These are phyloP conservation scores for Drosophila micromelanica DNA, from an alignment of 1,140 invertebrate genomes.

Conservation along the genomic window DNA sequence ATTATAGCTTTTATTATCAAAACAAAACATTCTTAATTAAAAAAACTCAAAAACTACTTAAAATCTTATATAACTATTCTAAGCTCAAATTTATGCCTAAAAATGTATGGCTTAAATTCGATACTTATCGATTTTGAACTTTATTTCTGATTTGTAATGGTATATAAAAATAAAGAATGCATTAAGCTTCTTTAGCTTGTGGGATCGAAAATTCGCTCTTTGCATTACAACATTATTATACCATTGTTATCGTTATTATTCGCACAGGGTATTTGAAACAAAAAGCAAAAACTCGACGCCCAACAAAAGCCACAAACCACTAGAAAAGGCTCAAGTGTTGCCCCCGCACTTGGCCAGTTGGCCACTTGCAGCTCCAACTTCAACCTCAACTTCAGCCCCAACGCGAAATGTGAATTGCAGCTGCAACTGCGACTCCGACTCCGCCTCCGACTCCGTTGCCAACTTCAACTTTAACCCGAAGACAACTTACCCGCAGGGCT, in stretches of 20 bases:
- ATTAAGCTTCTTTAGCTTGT: too few species aligned
- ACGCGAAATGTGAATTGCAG: background rate
- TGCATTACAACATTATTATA: background rate
- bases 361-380: conserved; percentile 29
- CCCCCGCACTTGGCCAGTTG: conserved; percentile 50
- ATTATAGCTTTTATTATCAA: too few species aligned
- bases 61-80: too few species aligned
- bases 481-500: conserved; percentile 80
- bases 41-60: too few species aligned
- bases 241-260: background rate
- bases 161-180: too few species aligned
- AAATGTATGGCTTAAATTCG: background rate
- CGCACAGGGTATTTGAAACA: conserved; percentile 21
- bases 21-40: too few species aligned
- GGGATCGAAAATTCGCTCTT: too few species aligned
- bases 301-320: conserved; percentile 71
- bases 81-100: too few species aligned
- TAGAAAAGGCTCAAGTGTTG: conserved; percentile 65
- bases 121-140: background rate
- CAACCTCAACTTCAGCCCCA: conserved; percentile 3
- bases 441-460: conserved; percentile 26
- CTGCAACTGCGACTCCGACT: conserved; percentile 23
- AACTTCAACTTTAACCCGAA: conserved; percentile 10
- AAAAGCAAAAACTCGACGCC: conserved; percentile 45
- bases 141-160: too few species aligned